phyloP scores from a whole-genome alignment of 2,888 invertebrate genomes.

The Epinotia nisella region DNA sequence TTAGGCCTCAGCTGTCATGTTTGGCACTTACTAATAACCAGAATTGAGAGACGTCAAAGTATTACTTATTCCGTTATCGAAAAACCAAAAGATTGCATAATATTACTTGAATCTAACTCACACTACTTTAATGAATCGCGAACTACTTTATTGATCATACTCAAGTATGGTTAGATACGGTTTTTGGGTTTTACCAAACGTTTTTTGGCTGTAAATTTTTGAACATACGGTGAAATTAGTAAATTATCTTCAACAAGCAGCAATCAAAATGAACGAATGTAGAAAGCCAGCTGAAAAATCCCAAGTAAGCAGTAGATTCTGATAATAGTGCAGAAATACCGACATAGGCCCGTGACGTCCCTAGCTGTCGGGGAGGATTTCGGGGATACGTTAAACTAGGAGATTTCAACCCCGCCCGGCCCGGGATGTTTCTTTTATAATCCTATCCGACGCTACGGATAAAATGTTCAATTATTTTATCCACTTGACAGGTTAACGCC shows the following conservation, averaged over 20 bases:
- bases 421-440: conserved; percentile 43
- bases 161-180: no score
- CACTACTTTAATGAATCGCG: no score
- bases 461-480: conserved; percentile 34
- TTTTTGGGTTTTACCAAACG: no score
- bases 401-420: conserved; percentile 56
- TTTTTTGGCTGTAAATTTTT: neutral
- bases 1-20: conserved; percentile 23
- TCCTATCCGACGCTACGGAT: conserved; percentile 17
- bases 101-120: no score
- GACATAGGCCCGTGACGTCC: neutral
- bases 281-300: no score
- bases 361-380: conserved; percentile 48
- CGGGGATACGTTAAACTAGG: conserved; percentile 50
- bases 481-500: conserved; percentile 31
- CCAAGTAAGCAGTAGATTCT: neutral
- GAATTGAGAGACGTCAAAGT: conserved; percentile 3
- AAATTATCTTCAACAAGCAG: neutral
- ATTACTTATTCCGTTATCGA: neutral
- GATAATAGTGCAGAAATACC: conserved; percentile 4
- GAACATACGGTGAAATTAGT: neutral
- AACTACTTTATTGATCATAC: no score
- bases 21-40: conserved; percentile 9
- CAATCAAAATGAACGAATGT: neutral
- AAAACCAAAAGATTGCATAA: neutral